Base-by-base conservation (phyloP, 2,797 vertebrate species). In the Phrynocephalus forsythii region DNA sequence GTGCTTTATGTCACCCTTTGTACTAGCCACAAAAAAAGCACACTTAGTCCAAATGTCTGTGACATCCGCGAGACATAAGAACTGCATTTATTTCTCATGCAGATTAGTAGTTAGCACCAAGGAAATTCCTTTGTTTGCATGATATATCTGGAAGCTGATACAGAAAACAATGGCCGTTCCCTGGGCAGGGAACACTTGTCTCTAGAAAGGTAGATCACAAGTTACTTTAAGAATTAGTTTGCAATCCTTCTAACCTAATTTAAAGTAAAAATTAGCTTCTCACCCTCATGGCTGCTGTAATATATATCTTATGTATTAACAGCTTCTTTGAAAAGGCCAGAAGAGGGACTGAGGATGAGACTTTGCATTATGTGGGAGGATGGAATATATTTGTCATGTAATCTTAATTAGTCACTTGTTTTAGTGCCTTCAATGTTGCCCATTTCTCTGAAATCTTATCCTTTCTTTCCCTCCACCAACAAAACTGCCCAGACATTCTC, bases 1-100 rank as follows among this genome's bases (percentile, higher is more conserved):
- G 92, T 93, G 88, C 87, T 89, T 76, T 91, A 89, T 67, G 86
- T 60, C 71, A 67, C 0, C 38, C 56, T 26, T 76, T 22, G 52
- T 20, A 66, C 78, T 56, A 66, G 15, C 83, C 52, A 69, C 8
- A 1, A 71, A 80, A 80, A 16, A 88, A 11, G 50, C 60, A 84
- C 48, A 24, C 78, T 85, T 26, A 75, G 4, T 28, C 13, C 56
- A 88, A 73, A 50, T 28, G 26, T 48, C 28, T 79, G 20, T 78
- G 50, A 72, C 20, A 28, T 38, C 26, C 67, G 50, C 28, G 15
- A 80, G 73, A 28, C 68, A 80, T 66, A 63, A 72, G 71, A 73
- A 79, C 16, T 81, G 66, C 56, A 82, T 38, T 80, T n/a, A 67
- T 82, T 82, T 84, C 90, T 86, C 30, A 28, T 66, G 63, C 33